Evolutionary conservation across 2,797 vertebrate species (phyloP).

Genomic region (Smutsia temminckii): DNA sequence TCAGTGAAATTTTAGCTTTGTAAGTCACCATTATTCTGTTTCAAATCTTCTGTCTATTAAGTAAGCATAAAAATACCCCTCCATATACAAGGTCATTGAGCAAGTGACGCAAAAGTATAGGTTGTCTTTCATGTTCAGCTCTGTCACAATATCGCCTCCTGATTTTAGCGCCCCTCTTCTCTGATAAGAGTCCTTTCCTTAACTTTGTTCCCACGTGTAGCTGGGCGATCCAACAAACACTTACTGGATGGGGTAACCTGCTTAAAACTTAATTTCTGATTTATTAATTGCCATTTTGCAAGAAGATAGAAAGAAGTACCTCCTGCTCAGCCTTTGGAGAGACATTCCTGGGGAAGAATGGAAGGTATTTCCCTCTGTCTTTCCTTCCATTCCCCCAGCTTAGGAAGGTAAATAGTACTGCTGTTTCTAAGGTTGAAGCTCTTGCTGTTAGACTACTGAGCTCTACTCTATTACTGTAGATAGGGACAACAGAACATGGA

Average conservation of each 20-base stretch:
- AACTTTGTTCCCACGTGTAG: neutral
- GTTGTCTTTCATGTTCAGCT: neutral
- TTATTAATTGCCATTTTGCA: neutral
- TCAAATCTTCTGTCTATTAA: conserved; percentile 20
- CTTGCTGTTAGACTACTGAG: neutral
- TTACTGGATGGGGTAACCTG: neutral
- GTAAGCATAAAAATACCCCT: neutral
- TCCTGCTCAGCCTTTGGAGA: neutral
- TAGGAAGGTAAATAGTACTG: neutral
- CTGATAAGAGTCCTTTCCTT: neutral
- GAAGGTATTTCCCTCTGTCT: neutral
- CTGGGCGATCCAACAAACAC: neutral
- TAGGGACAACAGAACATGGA: neutral
- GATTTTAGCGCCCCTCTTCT: neutral
- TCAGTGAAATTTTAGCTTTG: conserved; percentile 20
- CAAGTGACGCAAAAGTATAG: neutral
- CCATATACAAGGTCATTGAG: neutral
- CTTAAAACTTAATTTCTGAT: neutral
- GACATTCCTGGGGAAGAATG: neutral
- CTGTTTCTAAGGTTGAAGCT: neutral
- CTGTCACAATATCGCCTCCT: neutral
- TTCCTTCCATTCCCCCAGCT: neutral
- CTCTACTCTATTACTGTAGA: neutral
- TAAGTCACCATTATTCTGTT: neutral
- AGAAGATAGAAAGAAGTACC: neutral